Percentiles rank a stretch among this genome's conserved stretches.
These are phyloP conservation scores for Chascanopsetta lugubris DNA, from an alignment of 2,113 vertebrate genomes.

Conservation along the genomic window DNA sequence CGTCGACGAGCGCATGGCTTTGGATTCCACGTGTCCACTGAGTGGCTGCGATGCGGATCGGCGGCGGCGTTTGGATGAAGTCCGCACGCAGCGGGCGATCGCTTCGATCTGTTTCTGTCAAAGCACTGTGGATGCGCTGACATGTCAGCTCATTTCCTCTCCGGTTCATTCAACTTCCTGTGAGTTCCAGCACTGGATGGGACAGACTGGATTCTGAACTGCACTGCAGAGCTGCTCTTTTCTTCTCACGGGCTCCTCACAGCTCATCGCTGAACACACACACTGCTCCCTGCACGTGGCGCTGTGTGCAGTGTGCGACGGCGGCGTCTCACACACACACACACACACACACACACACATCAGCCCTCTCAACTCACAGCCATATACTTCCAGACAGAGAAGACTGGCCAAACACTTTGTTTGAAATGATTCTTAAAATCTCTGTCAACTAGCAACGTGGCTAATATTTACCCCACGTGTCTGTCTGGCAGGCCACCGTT, in stretches of 20 bases:
- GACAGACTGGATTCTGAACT: background rate
- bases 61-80: conserved; percentile 9
- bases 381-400: conserved; percentile 17
- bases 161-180: background rate
- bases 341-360: conserved; percentile 55
- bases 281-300: conserved; percentile 7
- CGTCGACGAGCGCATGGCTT: background rate
- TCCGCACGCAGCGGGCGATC: conserved; percentile 20
- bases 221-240: background rate
- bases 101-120: conserved; percentile 14
- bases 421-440: conserved; percentile 55
- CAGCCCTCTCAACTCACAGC: conserved; percentile 41
- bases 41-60: conserved; percentile 21
- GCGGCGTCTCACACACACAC: conserved; percentile 45
- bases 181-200: background rate
- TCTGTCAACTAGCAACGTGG: conserved; percentile 55
- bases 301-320: conserved; percentile 29
- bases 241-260: background rate
- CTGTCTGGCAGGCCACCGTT: conserved; percentile 23
- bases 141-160: background rate
- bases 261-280: background rate
- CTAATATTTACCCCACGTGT: conserved; percentile 69
- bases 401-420: conserved; percentile 42
- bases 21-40: conserved; percentile 22
- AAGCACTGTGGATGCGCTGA: background rate